Percentiles rank a stretch among this genome's conserved stretches.
Conservation (phyloP, 2,113 vertebrate genomes). For the Campylomormyrus tamandua region DNA sequence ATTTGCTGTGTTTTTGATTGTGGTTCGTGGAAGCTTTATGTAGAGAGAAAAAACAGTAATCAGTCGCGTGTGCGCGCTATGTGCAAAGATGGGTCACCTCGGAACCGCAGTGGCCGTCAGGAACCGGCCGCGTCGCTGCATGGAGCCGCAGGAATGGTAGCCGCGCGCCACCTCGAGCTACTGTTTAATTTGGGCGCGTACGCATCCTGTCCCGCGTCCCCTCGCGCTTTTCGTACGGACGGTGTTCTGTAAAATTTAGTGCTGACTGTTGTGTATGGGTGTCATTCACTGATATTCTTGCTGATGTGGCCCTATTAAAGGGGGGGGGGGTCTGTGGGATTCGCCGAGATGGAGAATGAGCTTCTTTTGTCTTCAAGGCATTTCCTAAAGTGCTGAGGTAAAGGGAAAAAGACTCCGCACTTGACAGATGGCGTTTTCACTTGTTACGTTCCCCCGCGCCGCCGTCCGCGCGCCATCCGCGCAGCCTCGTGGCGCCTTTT, state of each 20-base stretch:
- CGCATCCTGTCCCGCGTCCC: not conserved
- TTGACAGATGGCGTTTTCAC: slow-evolving; percentile 67
- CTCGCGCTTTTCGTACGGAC: slow-evolving; percentile 39
- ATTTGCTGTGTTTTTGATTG: not conserved
- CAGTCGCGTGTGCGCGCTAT: not conserved
- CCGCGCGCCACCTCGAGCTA: not conserved
- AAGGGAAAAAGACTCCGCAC: slow-evolving; percentile 52
- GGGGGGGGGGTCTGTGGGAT: slow-evolving; percentile 46
- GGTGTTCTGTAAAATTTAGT: slow-evolving; percentile 58
- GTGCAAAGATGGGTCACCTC: not conserved
- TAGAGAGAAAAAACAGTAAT: not conserved
- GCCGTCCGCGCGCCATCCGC: not conserved
- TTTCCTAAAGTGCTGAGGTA: slow-evolving; percentile 65
- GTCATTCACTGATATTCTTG: slow-evolving; percentile 66
- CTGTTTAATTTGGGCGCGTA: not conserved
- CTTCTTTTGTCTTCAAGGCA: slow-evolving; percentile 68
- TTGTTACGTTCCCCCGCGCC: slow-evolving; percentile 54
- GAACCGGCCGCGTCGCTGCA: not conserved
- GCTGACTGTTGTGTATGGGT: slow-evolving; percentile 64
- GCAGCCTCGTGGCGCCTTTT: not conserved
- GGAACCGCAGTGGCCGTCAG: not conserved
- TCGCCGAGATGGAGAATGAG: slow-evolving; percentile 59
- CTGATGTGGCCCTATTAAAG: slow-evolving; percentile 60
- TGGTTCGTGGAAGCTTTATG: not conserved
- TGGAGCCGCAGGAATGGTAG: not conserved